phyloP scores from a whole-genome alignment of 2,113 vertebrate genomes.

The Neodon shergylaensis region DNA sequence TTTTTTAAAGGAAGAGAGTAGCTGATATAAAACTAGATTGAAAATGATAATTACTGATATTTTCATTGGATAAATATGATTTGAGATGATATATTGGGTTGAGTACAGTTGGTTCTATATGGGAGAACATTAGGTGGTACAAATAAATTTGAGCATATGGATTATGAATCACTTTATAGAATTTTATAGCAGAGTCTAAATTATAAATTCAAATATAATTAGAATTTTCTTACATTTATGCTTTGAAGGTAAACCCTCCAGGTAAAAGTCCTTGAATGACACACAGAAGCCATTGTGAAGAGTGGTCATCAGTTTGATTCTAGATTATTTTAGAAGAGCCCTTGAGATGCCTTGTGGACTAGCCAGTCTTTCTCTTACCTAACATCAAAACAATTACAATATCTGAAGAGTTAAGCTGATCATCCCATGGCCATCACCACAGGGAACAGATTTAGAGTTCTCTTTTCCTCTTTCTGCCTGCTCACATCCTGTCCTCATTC shows the following conservation, averaged over 20 bases:
- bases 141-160: constrained; percentile 22
- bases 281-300: neutral
- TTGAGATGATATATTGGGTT: constrained; percentile 5
- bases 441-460: neutral
- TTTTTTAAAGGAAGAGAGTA: neutral
- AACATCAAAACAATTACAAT: neutral
- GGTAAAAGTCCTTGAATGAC: neutral
- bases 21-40: neutral
- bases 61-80: neutral
- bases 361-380: neutral
- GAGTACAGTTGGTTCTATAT: neutral
- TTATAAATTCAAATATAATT: neutral
- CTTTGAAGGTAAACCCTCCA: neutral
- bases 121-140: neutral
- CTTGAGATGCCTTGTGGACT: neutral
- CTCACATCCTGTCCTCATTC: neutral
- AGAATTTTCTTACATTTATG: constrained; percentile 8
- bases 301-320: neutral
- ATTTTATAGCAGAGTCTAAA: neutral
- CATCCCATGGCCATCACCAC: neutral
- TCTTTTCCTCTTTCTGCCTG: neutral
- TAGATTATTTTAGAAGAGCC: neutral
- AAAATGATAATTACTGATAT: neutral
- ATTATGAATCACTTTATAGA: neutral
- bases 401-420: neutral